Evolutionary conservation across 2,797 vertebrate species (phyloP).

Genomic region (Balearica regulorum): DNA sequence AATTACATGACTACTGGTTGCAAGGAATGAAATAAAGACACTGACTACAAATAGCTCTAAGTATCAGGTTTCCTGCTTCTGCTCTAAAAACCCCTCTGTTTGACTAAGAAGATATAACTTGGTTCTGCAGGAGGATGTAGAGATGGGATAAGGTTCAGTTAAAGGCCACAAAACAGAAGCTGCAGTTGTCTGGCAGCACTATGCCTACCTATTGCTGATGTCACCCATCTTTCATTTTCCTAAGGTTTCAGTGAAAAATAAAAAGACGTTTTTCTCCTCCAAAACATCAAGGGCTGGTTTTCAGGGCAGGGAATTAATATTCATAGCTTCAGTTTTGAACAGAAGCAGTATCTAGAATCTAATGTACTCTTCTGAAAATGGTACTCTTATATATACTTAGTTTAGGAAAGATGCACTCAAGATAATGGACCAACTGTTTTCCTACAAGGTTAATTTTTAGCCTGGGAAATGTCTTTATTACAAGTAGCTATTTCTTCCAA

Average conservation of each 20-base stretch:
- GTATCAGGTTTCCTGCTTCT: background rate
- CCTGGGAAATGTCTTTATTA: slow-evolving; percentile 8
- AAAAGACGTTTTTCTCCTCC: background rate
- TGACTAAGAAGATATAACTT: background rate
- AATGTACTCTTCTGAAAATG: background rate
- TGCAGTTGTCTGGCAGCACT: background rate
- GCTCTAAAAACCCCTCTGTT: background rate
- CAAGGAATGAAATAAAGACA: background rate
- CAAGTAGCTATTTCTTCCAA: background rate
- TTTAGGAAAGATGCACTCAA: background rate
- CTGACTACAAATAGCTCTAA: background rate
- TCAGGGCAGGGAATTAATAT: slow-evolving; percentile 8
- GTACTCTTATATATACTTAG: background rate
- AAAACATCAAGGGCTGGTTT: background rate
- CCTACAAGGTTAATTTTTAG: slow-evolving; percentile 13
- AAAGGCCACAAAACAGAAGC: background rate
- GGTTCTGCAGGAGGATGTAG: background rate
- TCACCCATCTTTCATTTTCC: background rate
- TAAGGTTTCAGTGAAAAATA: background rate
- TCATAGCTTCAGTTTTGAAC: background rate
- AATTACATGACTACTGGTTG: too few species aligned
- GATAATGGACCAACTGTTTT: background rate
- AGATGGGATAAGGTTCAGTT: background rate
- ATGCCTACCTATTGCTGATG: background rate
- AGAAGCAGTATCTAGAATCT: background rate